Base-by-base conservation (phyloP, 2,113 vertebrate species). In the Rutilus rutilus region DNA sequence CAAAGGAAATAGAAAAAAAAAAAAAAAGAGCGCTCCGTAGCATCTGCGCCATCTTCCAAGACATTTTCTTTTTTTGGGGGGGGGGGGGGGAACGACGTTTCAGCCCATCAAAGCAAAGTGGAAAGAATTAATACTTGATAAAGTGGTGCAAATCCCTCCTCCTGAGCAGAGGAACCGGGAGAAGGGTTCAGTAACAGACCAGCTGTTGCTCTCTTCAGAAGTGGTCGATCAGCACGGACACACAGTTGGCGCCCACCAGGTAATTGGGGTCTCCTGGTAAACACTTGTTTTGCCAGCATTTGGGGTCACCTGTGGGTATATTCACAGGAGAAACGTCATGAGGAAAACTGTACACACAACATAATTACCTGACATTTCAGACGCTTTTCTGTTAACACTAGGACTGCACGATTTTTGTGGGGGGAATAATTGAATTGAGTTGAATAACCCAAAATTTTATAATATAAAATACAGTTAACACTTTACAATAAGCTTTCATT, bases 261-360 rank as follows among this genome's bases (percentile, higher is more conserved):
- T 99, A 99, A 96, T 99, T 99, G 83, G 98, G 98, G 93, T 99
- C 98, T 92, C 98, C 97, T 0, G 97, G 97, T 94, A 99, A 97
- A 93, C 97, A 98, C 95, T 99, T 99, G 95, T 99, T 99, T 94
- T 99, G 98, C 98, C 97, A 99, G 90, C 97, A 98, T 96, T 99
- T 99, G 91, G 97, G 97, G 92, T 99, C 98, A 97, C 97, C 98
- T 95, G 91, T 52, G 42, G 71, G 71, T 23, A 71, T 78, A 60
- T 25, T 17, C 59, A 25, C 17, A 45, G 25, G 10, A 47, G 45
- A 21, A 82, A 23, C 59, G 9, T 82, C 71, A 86, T 83, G 0
- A 90, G 42, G 54, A 87, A 87, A 39, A 77, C 9, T 39, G 85
- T 62, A 89, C 73, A 33, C 21, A 52, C 59, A n/a, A 47, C 57